These are phyloP conservation scores for Drosophila yooni DNA, from an alignment of 2,888 invertebrate species.

Conservation along the genomic window DNA sequence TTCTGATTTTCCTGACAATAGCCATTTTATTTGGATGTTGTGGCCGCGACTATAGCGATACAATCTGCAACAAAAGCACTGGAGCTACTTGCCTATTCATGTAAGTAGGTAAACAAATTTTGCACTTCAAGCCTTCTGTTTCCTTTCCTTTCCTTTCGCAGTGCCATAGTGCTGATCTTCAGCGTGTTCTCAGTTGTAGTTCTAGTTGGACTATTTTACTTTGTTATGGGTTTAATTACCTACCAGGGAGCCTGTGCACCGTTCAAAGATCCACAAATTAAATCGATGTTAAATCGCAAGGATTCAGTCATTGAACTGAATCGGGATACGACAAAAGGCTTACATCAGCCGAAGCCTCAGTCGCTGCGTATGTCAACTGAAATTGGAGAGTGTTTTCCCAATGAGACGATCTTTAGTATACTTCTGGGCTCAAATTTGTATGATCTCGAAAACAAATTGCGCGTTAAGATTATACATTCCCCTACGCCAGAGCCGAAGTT, in stretches of 20 bases:
- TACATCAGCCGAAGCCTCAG: background rate
- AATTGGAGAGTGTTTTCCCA: background rate
- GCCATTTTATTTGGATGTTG: background rate
- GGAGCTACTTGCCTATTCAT: background rate
- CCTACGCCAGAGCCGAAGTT: background rate
- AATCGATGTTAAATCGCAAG: background rate
- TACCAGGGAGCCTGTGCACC: conserved; percentile 3
- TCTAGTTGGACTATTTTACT: conserved; percentile 4
- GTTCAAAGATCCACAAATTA: background rate
- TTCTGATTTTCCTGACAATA: background rate
- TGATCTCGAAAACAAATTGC: background rate
- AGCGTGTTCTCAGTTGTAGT: conserved; percentile 5
- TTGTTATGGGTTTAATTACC: background rate
- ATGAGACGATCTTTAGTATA: background rate
- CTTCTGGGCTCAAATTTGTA: background rate
- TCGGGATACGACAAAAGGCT: background rate
- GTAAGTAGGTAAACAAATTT: background rate
- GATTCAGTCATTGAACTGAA: background rate
- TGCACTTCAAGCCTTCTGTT: background rate
- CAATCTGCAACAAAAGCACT: background rate
- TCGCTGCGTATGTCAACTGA: background rate
- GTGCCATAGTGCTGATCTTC: background rate
- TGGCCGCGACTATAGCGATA: background rate
- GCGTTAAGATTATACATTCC: background rate
- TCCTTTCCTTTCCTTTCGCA: background rate